These are phyloP conservation scores for Smittia aterrima DNA, from an alignment of 2,888 invertebrate species.

Conservation along the genomic window DNA sequence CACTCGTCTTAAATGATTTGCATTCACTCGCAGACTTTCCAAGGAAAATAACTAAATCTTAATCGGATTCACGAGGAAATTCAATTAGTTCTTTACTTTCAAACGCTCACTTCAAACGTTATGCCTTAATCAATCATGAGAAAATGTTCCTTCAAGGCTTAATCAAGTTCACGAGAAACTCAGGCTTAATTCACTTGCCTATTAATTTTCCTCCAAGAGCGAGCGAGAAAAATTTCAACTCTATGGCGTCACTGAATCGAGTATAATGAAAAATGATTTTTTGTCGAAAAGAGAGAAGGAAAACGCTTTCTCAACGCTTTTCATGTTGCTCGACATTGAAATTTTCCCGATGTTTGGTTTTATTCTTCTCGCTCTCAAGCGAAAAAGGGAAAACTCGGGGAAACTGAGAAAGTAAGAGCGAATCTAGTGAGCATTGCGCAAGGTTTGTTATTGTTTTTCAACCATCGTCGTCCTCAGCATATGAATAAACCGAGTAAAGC, in stretches of 20 bases:
- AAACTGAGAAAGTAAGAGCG: not conserved
- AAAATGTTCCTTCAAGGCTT: not conserved
- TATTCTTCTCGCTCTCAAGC: slow-evolving; percentile 12
- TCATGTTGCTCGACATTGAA: slow-evolving; percentile 37
- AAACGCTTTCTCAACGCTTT: slow-evolving; percentile 10
- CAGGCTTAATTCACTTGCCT: not conserved
- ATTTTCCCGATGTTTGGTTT: slow-evolving; percentile 6
- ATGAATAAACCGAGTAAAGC: not conserved
- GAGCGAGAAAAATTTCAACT: not conserved
- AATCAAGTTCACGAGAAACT: not conserved
- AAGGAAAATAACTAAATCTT: not conserved
- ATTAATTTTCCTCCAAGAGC: not conserved
- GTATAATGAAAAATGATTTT: slow-evolving; percentile 21
- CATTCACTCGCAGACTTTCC: not conserved
- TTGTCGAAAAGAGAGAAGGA: not conserved
- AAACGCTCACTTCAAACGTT: not conserved
- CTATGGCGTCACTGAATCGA: slow-evolving; percentile 34
- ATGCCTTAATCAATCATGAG: not conserved
- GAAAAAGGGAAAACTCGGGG: not conserved
- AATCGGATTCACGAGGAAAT: not conserved
- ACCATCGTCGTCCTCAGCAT: not conserved
- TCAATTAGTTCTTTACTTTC: not conserved
- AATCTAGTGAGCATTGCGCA: not conserved
- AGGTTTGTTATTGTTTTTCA: not conserved
- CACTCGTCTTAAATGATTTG: not conserved